Evolutionary conservation across 2,797 vertebrate species (phyloP), one percentile per base, ranked within the genome.

Genomic region (Aratinga solstitialis): DNA sequence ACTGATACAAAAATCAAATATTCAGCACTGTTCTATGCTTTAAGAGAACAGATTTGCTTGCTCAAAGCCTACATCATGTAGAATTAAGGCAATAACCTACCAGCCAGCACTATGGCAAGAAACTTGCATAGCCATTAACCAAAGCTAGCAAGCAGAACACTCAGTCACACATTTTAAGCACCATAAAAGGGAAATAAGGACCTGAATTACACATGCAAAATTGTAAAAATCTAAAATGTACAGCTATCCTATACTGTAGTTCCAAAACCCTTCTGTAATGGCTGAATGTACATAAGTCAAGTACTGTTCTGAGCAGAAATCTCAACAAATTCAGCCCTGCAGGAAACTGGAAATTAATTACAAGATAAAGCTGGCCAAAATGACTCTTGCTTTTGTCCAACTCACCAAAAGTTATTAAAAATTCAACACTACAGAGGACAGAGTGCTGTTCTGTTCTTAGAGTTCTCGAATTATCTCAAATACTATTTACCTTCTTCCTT

Each of bases 401-500:
- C 53, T 67, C 68, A 62, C 68, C 8, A 1, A 8, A 77, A 88
- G 30, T 36, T 26, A 76, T 63, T 54, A 9, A 73, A 89, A 89
- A 88, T 88, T 84, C 81, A 80, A 48, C 27, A 72, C 20, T 53
- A 79, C 26, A 91, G 78, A 87, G 75, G 48, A 94, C 67, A 86
- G 12, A 48, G 11, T 15, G 30, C 54, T 67, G 47, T n/a, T 75
- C 50, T 65, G 63, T 90, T 85, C 12, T 11, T 19, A 43, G n/a
- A 87, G 47, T 76, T 79, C 36, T 72, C 69, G n/a, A 59, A 82
- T 86, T 88, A 92, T 84, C 74, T 86, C 34, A 79, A 87, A 84
- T 74, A 84, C 43, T 84, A 77, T 96, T 96, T 96, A 99, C 98
- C 99, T 99, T 96, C 99, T 98, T 51, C 99, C 99, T 97, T 99